Base-by-base conservation (phyloP, 2,797 vertebrate genomes). In the Falco novaeseelandiae region DNA sequence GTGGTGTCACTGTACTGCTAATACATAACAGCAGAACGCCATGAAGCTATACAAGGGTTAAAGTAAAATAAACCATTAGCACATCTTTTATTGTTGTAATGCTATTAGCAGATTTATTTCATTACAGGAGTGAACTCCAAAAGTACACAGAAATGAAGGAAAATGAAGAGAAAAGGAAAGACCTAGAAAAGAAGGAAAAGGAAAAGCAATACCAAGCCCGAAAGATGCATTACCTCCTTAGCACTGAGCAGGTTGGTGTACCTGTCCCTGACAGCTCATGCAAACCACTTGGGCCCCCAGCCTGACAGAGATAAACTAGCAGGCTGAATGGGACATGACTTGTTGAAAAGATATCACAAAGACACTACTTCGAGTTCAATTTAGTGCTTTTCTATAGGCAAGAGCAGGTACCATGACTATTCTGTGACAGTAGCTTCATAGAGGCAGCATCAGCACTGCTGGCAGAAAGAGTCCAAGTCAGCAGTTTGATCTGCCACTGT, bases 211-310 rank as follows among this genome's bases (percentile, higher is more conserved):
- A 98, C 92, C 97, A 98, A 97, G 99, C 99, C 78, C 98, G 98
- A 81, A 99, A 98, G 97, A 98, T 98, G 97, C 99, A 99, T 98
- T 98, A 99, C 98, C 99, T 99, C 87, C 97, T 99, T 97, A 99
- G 99, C 98, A 99, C 99, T 17, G 96, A 98, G 87, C 99, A 99
- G 99, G 99, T 99, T 82, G 96, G 98, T 98, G 52, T 92, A 96
- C 97, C 95, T 96, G 93, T 96, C 91, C 96, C 97, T 98, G 98
- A 98, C 98, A 98, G 98, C 98, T 97, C 96, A 87, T 59, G 76
- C 67, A 94, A 96, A 95, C 98, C 96, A 91, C 98, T 93, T 90
- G 97, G 97, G 97, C 88, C 96, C 72, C 69, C 58, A 78, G 92
- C 87, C 97, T 98, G 98, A 98, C 98, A 98, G 96, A 98, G 98